These are phyloP conservation scores for Lates calcarifer DNA, from an alignment of 2,113 vertebrate species.

Conservation along the genomic window DNA sequence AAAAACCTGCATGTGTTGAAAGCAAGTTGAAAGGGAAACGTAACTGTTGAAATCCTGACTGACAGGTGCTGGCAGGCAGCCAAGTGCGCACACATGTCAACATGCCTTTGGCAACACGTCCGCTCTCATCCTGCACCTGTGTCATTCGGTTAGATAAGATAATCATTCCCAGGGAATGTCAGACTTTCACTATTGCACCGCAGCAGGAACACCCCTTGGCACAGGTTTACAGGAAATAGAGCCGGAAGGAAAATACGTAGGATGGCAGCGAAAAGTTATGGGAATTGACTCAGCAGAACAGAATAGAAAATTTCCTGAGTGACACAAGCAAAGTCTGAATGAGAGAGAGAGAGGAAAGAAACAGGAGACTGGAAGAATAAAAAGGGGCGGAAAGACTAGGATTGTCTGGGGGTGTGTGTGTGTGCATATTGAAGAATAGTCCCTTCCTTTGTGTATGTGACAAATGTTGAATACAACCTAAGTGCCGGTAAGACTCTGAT, in stretches of 20 bases:
- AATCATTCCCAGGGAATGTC: not conserved
- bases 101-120: slow-evolving; percentile 29
- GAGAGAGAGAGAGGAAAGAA: slow-evolving; percentile 6
- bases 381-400: not conserved
- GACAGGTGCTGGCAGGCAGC: slow-evolving; percentile 45
- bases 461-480: not conserved
- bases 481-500: slow-evolving; percentile 62
- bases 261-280: slow-evolving; percentile 50
- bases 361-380: not conserved
- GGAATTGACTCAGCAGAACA: slow-evolving; percentile 67
- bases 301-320: slow-evolving; percentile 71
- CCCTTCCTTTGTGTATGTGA: slow-evolving; percentile 48
- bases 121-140: slow-evolving; percentile 47
- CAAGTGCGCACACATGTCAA: slow-evolving; percentile 10
- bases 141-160: slow-evolving; percentile 1
- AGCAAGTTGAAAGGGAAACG: not conserved
- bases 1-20: too few species aligned
- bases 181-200: slow-evolving; percentile 65
- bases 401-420: not conserved
- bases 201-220: slow-evolving; percentile 31
- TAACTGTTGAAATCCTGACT: not conserved
- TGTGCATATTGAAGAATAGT: slow-evolving; percentile 32
- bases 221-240: slow-evolving; percentile 78
- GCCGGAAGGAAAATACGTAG: slow-evolving; percentile 67
- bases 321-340: slow-evolving; percentile 53